phyloP scores from a whole-genome alignment of 2,113 vertebrate species.

The Heterocephalus glaber region DNA sequence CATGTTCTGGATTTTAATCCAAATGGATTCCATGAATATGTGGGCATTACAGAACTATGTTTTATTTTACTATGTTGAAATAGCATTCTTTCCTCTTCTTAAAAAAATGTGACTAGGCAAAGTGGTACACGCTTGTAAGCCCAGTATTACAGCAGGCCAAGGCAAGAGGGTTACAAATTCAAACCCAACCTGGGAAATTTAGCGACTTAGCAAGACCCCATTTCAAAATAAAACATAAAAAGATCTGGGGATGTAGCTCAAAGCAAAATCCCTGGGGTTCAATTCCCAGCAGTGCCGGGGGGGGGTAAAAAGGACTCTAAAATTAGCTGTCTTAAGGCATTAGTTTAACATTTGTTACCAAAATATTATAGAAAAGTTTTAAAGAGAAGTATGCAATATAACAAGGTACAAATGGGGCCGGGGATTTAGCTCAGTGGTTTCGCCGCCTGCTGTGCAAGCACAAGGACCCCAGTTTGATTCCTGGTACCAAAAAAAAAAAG shows the following conservation, averaged over 20 bases:
- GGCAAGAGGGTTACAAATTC: background rate
- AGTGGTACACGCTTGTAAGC: background rate
- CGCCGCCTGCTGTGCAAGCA: too few species aligned
- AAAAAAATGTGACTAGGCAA: background rate
- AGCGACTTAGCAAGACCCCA: background rate
- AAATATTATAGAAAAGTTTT: background rate
- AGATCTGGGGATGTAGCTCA: too few species aligned
- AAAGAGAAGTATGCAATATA: background rate
- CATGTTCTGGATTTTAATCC: slow-evolving; percentile 73
- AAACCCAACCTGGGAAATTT: background rate
- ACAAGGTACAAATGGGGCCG: background rate
- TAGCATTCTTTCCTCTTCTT: background rate
- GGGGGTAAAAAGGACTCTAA: background rate
- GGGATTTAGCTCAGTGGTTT: too few species aligned
- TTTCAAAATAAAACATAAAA: too few species aligned
- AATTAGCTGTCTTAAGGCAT: background rate
- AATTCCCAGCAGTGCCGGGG: background rate
- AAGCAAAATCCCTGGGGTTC: background rate
- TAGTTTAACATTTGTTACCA: background rate
- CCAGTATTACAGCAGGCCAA: background rate
- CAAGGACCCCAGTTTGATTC: too few species aligned
- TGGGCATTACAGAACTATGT: background rate
- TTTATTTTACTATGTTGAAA: background rate
- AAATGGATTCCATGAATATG: background rate
- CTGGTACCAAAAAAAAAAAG: too few species aligned